phyloP scores from a whole-genome alignment of 2,797 vertebrate species.

The Acestrorhynchus altus region DNA sequence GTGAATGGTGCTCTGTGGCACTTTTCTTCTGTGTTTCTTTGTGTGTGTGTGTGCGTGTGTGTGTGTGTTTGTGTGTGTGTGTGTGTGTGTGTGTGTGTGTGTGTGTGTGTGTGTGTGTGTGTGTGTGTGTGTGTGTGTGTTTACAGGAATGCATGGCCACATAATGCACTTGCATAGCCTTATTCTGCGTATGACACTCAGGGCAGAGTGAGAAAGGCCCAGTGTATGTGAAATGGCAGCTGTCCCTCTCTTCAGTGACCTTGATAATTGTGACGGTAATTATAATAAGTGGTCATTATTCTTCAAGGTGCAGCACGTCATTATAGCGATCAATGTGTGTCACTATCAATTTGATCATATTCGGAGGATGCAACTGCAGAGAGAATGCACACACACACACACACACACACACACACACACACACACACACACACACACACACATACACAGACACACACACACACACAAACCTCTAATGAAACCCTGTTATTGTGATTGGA shows the following conservation, averaged over 20 bases:
- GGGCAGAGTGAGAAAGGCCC: slow-evolving; percentile 5
- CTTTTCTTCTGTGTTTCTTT: slow-evolving; percentile 58
- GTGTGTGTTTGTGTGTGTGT: not conserved
- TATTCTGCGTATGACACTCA: not conserved
- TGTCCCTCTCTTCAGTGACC: slow-evolving; percentile 76
- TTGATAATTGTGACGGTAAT: slow-evolving; percentile 83
- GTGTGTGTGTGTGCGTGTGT: slow-evolving; percentile 67
- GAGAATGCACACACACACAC: slow-evolving; percentile 66
- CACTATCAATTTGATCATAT: slow-evolving; percentile 83
- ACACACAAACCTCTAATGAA: slow-evolving; percentile 75
- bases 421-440: slow-evolving; percentile 58
- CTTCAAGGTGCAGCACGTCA: slow-evolving; percentile 81
- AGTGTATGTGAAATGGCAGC: slow-evolving; percentile 65
- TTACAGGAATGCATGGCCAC: not conserved
- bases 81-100: slow-evolving; percentile 66
- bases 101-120: slow-evolving; percentile 63
- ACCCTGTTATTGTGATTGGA: slow-evolving; percentile 83
- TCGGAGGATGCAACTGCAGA: slow-evolving; percentile 67
- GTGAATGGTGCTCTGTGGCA: not conserved
- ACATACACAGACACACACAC: slow-evolving; percentile 10
- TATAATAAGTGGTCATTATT: slow-evolving; percentile 85
- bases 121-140: not conserved
- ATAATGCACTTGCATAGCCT: not conserved
- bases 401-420: slow-evolving; percentile 45
- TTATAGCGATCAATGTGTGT: slow-evolving; percentile 83